Conservation (phyloP, 2,113 vertebrate species). For the Bufo gargarizans region DNA sequence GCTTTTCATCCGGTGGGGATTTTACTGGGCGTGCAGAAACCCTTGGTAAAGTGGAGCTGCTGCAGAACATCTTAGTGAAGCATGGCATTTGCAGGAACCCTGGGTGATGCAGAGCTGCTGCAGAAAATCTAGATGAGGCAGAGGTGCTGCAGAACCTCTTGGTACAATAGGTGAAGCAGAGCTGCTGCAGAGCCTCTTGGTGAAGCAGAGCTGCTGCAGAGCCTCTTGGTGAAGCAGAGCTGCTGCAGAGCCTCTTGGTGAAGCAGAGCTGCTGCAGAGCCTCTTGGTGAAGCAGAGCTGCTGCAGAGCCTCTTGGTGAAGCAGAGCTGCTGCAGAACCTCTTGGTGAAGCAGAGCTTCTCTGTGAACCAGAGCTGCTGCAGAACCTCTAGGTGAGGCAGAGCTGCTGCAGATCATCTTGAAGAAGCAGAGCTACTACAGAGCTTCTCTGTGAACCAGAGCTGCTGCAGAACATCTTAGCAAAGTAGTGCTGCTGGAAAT, state of each 20-base stretch:
- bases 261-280: neutral
- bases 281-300: neutral
- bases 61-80: slow-evolving; percentile 12
- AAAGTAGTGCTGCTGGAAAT: neutral
- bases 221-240: neutral
- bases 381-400: neutral
- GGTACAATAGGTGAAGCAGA: neutral
- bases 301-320: neutral
- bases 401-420: neutral
- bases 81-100: too few relatives aligned
- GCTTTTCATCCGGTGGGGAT: too few relatives aligned
- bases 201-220: neutral
- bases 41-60: neutral
- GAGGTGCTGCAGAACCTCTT: neutral
- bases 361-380: neutral
- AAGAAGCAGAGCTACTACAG: neutral
- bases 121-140: neutral
- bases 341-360: neutral
- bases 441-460: neutral
- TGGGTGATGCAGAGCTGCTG: neutral
- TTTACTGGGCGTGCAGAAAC: neutral
- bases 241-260: neutral
- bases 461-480: neutral
- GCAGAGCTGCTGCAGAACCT: neutral
- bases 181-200: neutral